Base-by-base conservation (phyloP, 2,888 invertebrate genomes). In the Chrysotoxum bicinctum region DNA sequence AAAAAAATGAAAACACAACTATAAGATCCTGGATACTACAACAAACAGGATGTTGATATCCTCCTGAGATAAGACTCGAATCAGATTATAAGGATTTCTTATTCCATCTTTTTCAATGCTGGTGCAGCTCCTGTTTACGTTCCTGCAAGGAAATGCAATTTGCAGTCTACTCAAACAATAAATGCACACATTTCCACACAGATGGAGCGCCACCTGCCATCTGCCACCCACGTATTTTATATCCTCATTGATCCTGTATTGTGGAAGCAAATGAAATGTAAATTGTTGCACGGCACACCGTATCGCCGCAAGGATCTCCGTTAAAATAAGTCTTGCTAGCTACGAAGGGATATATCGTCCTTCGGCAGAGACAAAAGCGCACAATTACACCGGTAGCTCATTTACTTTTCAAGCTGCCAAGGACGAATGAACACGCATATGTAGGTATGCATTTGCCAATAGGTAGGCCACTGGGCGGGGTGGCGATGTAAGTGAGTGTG, bases 311-410 rank as follows among this genome's bases (percentile, higher is more conserved):
- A 72, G 45, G 75, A 60, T 75, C 30, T 48, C 21, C 10, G 62
- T 64, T 50, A 56, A 70, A 76, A 76, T 68, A 82, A 78, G 78
- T 69, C 58, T 43, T 50, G 9, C 9, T 7, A 14, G n/a, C 7
- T 9, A 14, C 19, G 26, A 2, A 26, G 2, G 5, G 21, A 12
- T 10, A n/a, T 35, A 35, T 21, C 37, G 14, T 37, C 14, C n/a
- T 16, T 6, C 40, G 52, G 26, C 14, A 7, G 30, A 40, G 60
- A 75, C 70, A 75, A 72, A 66, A 75, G 72, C 60, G 12, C 80
- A 62, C 84, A 80, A 80, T 84, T 80, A 80, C 84, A 82, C 50
- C 64, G 69, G 70, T 66, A 76, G 50, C 81, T 82, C 81, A 82
- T 82, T 82, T 66, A 76, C 66, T 72, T 72, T 75, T 62, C 48